A percentile compares a stretch with the other conserved stretches of the same genome.
Conservation (phyloP, 2,113 vertebrate genomes). For the Oceanites oceanicus region DNA sequence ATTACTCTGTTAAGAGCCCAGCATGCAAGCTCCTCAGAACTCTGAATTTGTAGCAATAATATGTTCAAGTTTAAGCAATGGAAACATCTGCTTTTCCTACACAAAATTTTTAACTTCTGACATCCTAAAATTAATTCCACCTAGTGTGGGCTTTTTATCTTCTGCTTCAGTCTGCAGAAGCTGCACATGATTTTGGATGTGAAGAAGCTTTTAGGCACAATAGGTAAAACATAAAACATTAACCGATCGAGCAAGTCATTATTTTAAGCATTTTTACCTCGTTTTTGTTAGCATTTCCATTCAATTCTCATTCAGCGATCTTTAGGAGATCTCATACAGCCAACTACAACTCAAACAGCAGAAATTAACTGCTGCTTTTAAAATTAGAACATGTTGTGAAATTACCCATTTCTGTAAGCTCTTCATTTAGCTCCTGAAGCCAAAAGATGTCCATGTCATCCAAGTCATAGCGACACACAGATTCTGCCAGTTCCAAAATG, state of each 20-base stretch:
- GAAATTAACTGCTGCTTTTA: neutral
- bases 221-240: neutral
- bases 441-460: constrained; percentile 94
- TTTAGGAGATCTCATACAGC: neutral
- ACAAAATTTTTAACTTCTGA: neutral
- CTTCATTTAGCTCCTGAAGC: constrained; percentile 87
- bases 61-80: neutral
- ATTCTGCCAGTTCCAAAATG: constrained; percentile 90
- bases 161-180: neutral
- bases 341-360: neutral
- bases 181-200: neutral
- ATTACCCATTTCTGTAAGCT: constrained; percentile 89
- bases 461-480: constrained; percentile 93
- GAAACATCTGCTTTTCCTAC: neutral
- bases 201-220: neutral
- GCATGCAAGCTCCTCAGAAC: neutral
- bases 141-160: neutral
- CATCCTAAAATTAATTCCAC: neutral
- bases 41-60: neutral
- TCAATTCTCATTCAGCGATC: neutral
- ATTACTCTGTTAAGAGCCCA: neutral
- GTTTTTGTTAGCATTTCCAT: neutral
- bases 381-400: neutral
- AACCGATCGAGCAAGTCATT: neutral
- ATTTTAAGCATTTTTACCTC: neutral